A percentile compares a stretch with the other conserved stretches of the same genome.
Evolutionary conservation across 2,888 invertebrate species (phyloP).

Genomic region (Unio pictorum): DNA sequence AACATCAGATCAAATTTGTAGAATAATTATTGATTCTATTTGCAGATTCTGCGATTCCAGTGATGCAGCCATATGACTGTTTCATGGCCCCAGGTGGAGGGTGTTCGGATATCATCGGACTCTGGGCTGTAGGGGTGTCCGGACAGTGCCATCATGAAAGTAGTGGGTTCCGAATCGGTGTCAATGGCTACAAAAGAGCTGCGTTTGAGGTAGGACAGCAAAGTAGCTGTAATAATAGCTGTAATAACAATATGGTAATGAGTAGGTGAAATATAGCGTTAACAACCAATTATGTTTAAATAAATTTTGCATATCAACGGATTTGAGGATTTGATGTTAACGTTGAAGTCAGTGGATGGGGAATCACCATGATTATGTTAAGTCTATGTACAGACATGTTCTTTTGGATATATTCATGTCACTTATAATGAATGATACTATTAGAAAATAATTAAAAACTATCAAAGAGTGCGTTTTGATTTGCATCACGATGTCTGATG

Average conservation of each 20-base stretch:
- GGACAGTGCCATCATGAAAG: conserved; percentile 23
- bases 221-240: neutral
- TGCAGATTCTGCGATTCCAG: neutral
- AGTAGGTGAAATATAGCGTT: too few species aligned
- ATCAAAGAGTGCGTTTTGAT: too few species aligned
- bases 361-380: too few species aligned
- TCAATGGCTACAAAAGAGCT: conserved; percentile 17
- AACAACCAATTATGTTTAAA: too few species aligned
- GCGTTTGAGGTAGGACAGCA: conserved; percentile 16
- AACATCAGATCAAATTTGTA: neutral
- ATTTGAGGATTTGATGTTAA: too few species aligned
- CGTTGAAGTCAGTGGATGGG: too few species aligned
- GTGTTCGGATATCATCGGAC: conserved; percentile 24
- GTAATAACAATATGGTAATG: neutral
- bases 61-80: conserved; percentile 9
- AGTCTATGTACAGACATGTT: too few species aligned
- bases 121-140: conserved; percentile 23
- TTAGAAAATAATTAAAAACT: too few species aligned
- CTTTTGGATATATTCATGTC: too few species aligned
- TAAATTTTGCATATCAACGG: too few species aligned
- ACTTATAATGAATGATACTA: too few species aligned
- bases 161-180: conserved; percentile 27
- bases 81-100: conserved; percentile 13
- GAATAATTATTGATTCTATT: neutral
- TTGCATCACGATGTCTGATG: too few species aligned